These are phyloP conservation scores for Trachelus tabidus DNA, from an alignment of 2,888 invertebrate genomes.

Conservation along the genomic window DNA sequence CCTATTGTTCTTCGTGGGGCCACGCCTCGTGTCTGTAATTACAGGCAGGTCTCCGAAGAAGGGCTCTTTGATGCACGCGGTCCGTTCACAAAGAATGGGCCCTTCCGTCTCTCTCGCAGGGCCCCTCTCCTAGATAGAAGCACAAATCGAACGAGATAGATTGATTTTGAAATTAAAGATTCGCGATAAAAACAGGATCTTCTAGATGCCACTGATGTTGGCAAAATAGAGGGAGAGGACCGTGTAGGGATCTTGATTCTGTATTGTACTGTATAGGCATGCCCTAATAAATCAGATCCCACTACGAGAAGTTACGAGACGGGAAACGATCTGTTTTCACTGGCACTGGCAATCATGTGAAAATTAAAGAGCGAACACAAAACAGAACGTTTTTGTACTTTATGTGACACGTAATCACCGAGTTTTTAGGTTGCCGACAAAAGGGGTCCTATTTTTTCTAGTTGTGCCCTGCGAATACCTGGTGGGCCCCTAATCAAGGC, in stretches of 20 bases:
- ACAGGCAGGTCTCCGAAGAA: slow-evolving; percentile 59
- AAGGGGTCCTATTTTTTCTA: not conserved
- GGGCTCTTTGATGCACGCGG: slow-evolving; percentile 62
- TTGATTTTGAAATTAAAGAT: slow-evolving; percentile 40
- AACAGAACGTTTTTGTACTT: slow-evolving; percentile 52
- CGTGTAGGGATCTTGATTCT: not conserved
- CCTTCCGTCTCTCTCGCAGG: not conserved
- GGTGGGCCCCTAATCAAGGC: slow-evolving; percentile 1
- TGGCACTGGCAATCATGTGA: slow-evolving; percentile 14
- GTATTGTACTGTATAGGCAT: not conserved
- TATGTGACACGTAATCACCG: slow-evolving; percentile 58
- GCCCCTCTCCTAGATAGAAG: not conserved
- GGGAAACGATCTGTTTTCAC: slow-evolving; percentile 25
- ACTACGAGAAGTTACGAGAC: slow-evolving; percentile 22
- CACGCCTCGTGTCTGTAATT: slow-evolving; percentile 66
- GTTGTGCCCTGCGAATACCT: not conserved
- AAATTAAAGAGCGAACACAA: slow-evolving; percentile 38
- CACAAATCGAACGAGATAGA: slow-evolving; percentile 5
- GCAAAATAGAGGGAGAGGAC: not conserved
- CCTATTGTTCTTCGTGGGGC: slow-evolving; percentile 62
- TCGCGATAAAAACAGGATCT: slow-evolving; percentile 33
- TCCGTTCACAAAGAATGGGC: slow-evolving; percentile 25
- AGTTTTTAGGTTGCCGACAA: slow-evolving; percentile 35
- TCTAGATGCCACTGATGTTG: not conserved
- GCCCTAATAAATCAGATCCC: not conserved